Percentiles rank a stretch among this genome's conserved stretches.
Evolutionary conservation across 1,140 invertebrate genomes (phyloP).

Genomic region (Drosophila pseudoananassae): DNA sequence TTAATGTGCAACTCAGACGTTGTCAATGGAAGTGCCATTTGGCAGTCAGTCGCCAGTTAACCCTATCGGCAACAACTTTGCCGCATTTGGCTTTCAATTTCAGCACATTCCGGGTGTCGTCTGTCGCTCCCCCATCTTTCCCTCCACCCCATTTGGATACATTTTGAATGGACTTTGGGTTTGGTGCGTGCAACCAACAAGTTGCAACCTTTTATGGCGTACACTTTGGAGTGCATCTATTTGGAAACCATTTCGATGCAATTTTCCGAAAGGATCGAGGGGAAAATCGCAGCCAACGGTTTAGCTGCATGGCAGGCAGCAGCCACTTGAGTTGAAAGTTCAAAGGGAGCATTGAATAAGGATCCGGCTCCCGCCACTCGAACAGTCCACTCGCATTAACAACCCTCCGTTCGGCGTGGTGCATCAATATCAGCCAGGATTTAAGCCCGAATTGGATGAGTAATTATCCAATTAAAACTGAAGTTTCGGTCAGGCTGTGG

Average conservation of each 20-base stretch:
- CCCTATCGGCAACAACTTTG: slow-evolving; percentile 42
- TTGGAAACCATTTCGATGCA: slow-evolving; percentile 63
- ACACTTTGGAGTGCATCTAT: slow-evolving; percentile 54
- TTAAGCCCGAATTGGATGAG: slow-evolving; percentile 66
- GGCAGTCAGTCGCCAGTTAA: slow-evolving; percentile 36
- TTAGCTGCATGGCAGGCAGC: background rate
- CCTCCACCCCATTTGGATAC: slow-evolving; percentile 15
- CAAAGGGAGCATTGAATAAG: slow-evolving; percentile 30
- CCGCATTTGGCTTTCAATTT: slow-evolving; percentile 45
- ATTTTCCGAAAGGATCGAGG: slow-evolving; percentile 33
- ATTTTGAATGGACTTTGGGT: slow-evolving; percentile 44
- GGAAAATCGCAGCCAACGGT: slow-evolving; percentile 26
- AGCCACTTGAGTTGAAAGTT: slow-evolving; percentile 34
- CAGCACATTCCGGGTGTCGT: slow-evolving; percentile 23
- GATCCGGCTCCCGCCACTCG: slow-evolving; percentile 4
- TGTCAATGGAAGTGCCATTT: slow-evolving; percentile 36
- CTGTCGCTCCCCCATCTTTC: background rate
- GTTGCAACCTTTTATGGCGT: slow-evolving; percentile 49
- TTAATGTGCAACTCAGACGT: slow-evolving; percentile 25
- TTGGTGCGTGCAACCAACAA: slow-evolving; percentile 65
- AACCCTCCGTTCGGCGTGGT: slow-evolving; percentile 4
- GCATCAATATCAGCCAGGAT: slow-evolving; percentile 59
- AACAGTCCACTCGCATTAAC: slow-evolving; percentile 10
- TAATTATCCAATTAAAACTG: slow-evolving; percentile 79
- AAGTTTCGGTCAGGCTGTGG: slow-evolving; percentile 38